A percentile compares a stretch with the other conserved stretches of the same genome.
Conservation (phyloP, 2,888 invertebrate genomes). For the Lithophane ornitopus region DNA sequence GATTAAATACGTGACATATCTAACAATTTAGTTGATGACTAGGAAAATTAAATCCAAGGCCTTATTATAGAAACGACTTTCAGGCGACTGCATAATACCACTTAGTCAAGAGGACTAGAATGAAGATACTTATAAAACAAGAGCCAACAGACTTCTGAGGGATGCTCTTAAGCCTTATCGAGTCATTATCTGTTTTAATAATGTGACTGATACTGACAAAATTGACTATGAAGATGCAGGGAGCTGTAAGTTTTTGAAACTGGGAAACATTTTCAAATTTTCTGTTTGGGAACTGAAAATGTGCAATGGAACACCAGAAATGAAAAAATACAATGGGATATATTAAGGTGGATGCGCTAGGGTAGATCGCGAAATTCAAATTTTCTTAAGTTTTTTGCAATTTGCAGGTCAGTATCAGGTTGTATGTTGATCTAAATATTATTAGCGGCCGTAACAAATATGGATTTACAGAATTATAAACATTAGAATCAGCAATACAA, state of each 20-base stretch:
- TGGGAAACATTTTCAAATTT: not conserved
- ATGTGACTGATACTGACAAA: not conserved
- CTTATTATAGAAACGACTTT: conserved; percentile 15
- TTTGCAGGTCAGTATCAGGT: no score
- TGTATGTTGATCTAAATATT: no score
- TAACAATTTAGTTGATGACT: conserved; percentile 24
- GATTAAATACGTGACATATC: conserved; percentile 46
- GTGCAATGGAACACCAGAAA: not conserved
- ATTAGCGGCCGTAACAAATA: no score
- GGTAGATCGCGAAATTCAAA: no score
- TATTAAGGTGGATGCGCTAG: no score
- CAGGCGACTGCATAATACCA: not conserved
- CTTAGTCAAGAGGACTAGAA: not conserved
- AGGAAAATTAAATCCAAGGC: not conserved
- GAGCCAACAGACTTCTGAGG: not conserved
- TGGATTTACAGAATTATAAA: no score
- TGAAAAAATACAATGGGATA: not conserved
- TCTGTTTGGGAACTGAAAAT: not conserved
- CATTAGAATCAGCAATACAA: no score
- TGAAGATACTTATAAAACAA: conserved; percentile 7
- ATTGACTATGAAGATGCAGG: not conserved
- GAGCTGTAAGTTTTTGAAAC: not conserved
- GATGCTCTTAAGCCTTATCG: not conserved
- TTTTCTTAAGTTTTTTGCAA: no score
- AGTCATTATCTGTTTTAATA: not conserved